Percentiles rank a stretch among this genome's conserved stretches.
These are phyloP conservation scores for Anabas testudineus DNA, from an alignment of 2,797 vertebrate genomes.

Conservation along the genomic window DNA sequence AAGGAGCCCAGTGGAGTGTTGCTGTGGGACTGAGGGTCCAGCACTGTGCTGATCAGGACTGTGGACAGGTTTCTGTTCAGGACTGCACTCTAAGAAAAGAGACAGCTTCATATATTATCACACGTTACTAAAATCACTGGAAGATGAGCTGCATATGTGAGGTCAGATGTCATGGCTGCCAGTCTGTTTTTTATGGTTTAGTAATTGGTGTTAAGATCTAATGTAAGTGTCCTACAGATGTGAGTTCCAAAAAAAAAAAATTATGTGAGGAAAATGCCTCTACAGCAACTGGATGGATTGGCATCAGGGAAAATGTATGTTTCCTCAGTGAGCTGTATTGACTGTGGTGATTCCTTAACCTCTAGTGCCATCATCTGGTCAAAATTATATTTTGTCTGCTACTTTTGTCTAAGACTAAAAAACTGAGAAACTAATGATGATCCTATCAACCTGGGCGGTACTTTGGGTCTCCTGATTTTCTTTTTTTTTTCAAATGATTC, in stretches of 20 bases:
- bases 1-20: not conserved
- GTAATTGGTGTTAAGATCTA: too few relatives aligned
- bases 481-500: too few relatives aligned
- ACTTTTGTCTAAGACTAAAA: not conserved
- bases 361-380: not conserved
- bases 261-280: not conserved
- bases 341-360: not conserved
- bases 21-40: not conserved
- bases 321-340: not conserved
- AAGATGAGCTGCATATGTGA: too few relatives aligned
- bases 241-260: too few relatives aligned
- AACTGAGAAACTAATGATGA: too few relatives aligned
- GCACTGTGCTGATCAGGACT: not conserved
- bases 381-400: not conserved
- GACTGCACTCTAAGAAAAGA: conserved; percentile 31
- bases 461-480: too few relatives aligned
- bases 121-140: not conserved
- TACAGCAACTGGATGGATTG: not conserved
- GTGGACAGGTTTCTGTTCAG: not conserved
- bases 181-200: too few relatives aligned
- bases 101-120: not conserved
- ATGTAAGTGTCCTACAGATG: too few relatives aligned
- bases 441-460: too few relatives aligned
- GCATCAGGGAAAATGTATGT: too few relatives aligned
- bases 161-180: too few relatives aligned